These are phyloP conservation scores for Chrysoperla carnea DNA, from an alignment of 1,140 invertebrate species.

Conservation along the genomic window DNA sequence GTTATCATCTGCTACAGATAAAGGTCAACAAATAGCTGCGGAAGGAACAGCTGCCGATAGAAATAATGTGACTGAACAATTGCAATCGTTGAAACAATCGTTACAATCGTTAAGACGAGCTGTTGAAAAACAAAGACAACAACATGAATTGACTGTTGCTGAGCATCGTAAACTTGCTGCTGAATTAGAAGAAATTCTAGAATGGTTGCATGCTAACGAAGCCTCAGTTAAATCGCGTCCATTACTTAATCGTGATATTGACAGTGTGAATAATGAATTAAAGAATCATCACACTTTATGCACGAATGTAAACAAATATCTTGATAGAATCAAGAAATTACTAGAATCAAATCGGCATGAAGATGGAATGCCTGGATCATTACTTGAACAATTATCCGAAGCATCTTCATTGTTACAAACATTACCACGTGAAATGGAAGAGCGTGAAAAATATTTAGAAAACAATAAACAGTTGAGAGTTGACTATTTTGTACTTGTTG, in stretches of 20 bases:
- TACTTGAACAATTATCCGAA: constrained; percentile 70
- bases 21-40: constrained; percentile 76
- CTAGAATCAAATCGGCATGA: constrained; percentile 50
- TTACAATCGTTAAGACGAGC: constrained; percentile 57
- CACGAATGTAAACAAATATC: constrained; percentile 47
- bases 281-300: constrained; percentile 56
- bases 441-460: constrained; percentile 58
- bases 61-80: constrained; percentile 70
- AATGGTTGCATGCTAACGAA: constrained; percentile 74
- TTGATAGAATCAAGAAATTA: constrained; percentile 49
- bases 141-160: constrained; percentile 73
- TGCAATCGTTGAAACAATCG: constrained; percentile 74
- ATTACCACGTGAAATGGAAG: constrained; percentile 59
- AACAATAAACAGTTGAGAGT: constrained; percentile 61
- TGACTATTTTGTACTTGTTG: constrained; percentile 48
- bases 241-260: constrained; percentile 54
- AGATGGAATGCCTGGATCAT: constrained; percentile 53
- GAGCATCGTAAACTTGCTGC: constrained; percentile 66
- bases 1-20: constrained; percentile 69
- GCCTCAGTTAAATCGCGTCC: constrained; percentile 64
- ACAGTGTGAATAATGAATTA: constrained; percentile 65
- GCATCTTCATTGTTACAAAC: constrained; percentile 56
- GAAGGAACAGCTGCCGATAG: constrained; percentile 73
- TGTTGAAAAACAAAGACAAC: constrained; percentile 69
- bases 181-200: constrained; percentile 63